Percentiles rank a stretch among this genome's conserved stretches.
These are phyloP conservation scores for Sebastes oblongus DNA, from an alignment of 2,797 vertebrate species.

Conservation along the genomic window DNA sequence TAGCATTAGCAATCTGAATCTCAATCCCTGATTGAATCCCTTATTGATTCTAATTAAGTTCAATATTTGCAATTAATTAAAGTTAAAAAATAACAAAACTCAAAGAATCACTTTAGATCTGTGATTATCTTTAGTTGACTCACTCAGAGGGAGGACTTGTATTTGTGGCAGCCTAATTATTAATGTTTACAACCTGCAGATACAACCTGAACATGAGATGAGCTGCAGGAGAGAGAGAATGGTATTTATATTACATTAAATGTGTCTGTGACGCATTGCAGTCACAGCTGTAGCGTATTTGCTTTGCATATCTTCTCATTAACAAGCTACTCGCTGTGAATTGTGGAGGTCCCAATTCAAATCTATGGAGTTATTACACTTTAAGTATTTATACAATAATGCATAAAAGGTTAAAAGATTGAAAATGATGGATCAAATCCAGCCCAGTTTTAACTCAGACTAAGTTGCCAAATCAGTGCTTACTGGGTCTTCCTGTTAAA, in stretches of 20 bases:
- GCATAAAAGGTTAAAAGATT: background rate
- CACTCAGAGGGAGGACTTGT: background rate
- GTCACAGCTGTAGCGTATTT: background rate
- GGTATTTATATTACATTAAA: background rate
- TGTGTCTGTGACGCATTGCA: background rate
- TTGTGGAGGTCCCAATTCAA: background rate
- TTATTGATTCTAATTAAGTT: background rate
- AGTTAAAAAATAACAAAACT: background rate
- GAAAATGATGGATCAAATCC: too few relatives aligned
- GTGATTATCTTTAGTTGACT: background rate
- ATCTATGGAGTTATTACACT: background rate
- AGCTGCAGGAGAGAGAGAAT: background rate
- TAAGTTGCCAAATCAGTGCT: slow-evolving; percentile 4
- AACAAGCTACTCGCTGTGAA: background rate
- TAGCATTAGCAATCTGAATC: background rate
- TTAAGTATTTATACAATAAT: background rate
- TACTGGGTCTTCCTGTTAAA: slow-evolving; percentile 26
- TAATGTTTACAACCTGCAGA: background rate
- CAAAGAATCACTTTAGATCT: background rate
- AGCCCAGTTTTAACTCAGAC: background rate
- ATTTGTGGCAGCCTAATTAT: slow-evolving; percentile 2
- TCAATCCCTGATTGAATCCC: background rate
- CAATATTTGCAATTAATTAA: background rate
- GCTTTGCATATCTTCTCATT: background rate
- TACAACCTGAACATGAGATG: slow-evolving; percentile 1